These are phyloP conservation scores for Borostomias antarcticus DNA, from an alignment of 2,797 vertebrate species.

Conservation along the genomic window DNA sequence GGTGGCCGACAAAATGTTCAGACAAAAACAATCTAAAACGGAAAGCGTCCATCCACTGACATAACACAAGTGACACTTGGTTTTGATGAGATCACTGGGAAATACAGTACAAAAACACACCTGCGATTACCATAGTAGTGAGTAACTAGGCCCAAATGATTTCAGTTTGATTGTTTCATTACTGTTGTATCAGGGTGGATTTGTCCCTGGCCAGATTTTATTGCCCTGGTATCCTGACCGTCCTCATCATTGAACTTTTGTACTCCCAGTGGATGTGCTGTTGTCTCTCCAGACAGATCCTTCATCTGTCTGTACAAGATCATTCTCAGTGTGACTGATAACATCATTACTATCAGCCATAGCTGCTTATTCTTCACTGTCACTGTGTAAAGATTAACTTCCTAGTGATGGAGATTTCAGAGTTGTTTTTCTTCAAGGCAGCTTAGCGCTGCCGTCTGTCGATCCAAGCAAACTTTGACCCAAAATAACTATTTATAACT, in stretches of 20 bases:
- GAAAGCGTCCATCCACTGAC: too few species aligned
- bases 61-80: too few species aligned
- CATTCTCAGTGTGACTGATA: constrained; percentile 60
- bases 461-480: not conserved
- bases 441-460: not conserved
- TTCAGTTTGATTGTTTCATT: not conserved
- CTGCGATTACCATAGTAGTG: too few species aligned
- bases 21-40: too few species aligned
- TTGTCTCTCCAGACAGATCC: constrained; percentile 22
- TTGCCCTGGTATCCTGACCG: not conserved
- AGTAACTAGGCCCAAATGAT: not conserved
- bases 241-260: not conserved
- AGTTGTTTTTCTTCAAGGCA: not conserved
- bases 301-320: constrained; percentile 46
- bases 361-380: constrained; percentile 56
- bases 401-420: not conserved
- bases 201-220: not conserved
- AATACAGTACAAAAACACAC: too few species aligned
- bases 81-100: too few species aligned
- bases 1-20: too few species aligned
- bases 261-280: too few species aligned
- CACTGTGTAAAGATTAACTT: constrained; percentile 22
- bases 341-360: constrained; percentile 49
- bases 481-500: not conserved
- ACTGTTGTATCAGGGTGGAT: not conserved